A percentile compares a stretch with the other conserved stretches of the same genome.
These are phyloP conservation scores for Procapra przewalskii DNA, from an alignment of 2,113 vertebrate species.

Conservation along the genomic window DNA sequence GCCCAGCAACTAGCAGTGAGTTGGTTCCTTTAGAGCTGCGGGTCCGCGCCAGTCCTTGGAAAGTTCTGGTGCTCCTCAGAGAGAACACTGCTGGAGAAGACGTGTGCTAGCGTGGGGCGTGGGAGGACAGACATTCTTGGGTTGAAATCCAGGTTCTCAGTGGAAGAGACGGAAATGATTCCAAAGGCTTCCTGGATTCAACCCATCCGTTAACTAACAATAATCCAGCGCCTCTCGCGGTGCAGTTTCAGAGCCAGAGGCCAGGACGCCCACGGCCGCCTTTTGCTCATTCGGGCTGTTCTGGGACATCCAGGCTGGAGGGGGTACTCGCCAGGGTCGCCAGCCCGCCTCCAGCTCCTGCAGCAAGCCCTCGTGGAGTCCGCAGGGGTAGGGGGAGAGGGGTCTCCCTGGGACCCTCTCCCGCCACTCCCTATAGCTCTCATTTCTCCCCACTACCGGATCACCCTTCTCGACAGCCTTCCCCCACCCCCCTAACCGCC, in stretches of 20 bases:
- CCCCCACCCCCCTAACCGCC: not conserved
- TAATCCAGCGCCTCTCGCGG: fast-evolving
- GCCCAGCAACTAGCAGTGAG: not conserved
- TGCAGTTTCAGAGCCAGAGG: not conserved
- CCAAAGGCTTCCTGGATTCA: not conserved
- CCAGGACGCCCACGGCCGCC: not conserved
- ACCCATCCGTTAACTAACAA: too few species aligned
- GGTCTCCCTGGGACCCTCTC: not conserved
- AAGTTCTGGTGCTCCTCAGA: not conserved
- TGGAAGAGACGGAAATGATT: not conserved
- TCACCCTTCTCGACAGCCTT: not conserved
- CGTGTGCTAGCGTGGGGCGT: fast-evolving
- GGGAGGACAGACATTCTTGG: not conserved
- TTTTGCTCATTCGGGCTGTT: not conserved
- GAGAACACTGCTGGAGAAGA: not conserved
- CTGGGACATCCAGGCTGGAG: not conserved
- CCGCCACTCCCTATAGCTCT: not conserved
- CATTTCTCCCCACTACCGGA: too few species aligned
- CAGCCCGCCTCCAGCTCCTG: not conserved
- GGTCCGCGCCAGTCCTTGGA: not conserved
- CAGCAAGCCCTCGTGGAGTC: not conserved
- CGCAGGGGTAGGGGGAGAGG: fast-evolving
- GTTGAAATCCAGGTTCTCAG: not conserved
- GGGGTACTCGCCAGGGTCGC: not conserved
- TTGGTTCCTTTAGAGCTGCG: not conserved